Evolutionary conservation across 92 coral and sea anemone species (phyloP).

Genomic region (Ricordea florida): DNA sequence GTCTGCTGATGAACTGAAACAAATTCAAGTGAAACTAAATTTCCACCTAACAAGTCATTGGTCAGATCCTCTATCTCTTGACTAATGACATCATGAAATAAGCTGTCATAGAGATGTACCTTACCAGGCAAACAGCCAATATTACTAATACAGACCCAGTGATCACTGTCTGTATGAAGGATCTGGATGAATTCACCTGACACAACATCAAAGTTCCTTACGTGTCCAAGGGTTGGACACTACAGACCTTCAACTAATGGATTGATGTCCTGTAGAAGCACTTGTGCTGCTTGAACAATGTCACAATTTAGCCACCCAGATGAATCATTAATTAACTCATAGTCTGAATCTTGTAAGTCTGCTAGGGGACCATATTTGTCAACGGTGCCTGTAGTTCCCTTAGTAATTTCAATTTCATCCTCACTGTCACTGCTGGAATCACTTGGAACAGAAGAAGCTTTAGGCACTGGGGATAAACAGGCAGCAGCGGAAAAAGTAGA

Average conservation of each 20-base stretch:
- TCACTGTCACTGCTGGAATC: conserved; percentile 32
- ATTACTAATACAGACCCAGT: conserved; percentile 60
- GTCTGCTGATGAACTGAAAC: conserved; percentile 68
- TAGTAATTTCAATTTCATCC: conserved; percentile 31
- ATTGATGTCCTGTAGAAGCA: conserved; percentile 39
- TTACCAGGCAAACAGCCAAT: conserved; percentile 65
- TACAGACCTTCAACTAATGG: conserved; percentile 59
- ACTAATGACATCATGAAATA: conserved; percentile 50
- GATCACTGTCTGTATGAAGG: conserved; percentile 47
- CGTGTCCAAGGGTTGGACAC: conserved; percentile 51
- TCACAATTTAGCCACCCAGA: conserved; percentile 44
- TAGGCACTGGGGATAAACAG: neutral
- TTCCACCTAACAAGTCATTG: conserved; percentile 41
- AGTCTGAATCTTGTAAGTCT: conserved; percentile 19
- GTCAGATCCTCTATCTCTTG: conserved; percentile 59
- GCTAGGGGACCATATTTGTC: conserved; percentile 16
- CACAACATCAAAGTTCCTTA: conserved; percentile 44
- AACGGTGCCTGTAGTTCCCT: conserved; percentile 11
- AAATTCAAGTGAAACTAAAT: conserved; percentile 9
- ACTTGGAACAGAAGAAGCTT: neutral
- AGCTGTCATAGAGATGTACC: conserved; percentile 63
- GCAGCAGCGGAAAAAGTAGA: conserved; percentile 32
- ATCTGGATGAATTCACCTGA: conserved; percentile 62
- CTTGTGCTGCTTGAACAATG: conserved; percentile 61
- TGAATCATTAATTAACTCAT: conserved; percentile 25